Evolutionary conservation across 2,797 vertebrate species (phyloP).

Genomic region (Tadarida brasiliensis): DNA sequence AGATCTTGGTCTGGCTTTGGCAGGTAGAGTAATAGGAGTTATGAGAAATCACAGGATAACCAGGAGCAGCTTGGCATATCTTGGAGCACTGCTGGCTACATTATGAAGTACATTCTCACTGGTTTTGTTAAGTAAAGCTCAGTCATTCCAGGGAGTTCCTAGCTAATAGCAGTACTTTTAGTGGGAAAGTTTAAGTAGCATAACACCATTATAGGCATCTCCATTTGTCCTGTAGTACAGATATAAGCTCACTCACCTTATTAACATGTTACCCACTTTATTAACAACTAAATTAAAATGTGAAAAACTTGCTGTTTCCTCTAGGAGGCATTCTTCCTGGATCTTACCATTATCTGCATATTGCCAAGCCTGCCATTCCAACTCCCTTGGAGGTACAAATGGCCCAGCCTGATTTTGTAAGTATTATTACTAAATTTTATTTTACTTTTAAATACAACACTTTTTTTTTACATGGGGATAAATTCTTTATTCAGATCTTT

Average conservation of each 20-base stretch:
- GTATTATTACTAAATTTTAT: conserved; percentile 77
- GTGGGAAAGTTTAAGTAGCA: not conserved
- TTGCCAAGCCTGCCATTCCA: conserved; percentile 90
- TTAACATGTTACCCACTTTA: not conserved
- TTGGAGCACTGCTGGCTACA: not conserved
- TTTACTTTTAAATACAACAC: not conserved
- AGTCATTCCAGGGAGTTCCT: not conserved
- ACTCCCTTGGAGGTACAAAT: conserved; percentile 76
- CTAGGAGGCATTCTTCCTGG: conserved; percentile 94
- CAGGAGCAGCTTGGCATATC: not conserved
- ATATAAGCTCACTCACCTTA: not conserved
- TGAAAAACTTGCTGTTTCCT: not conserved
- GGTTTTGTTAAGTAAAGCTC: not conserved
- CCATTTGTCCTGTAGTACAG: not conserved
- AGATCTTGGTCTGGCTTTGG: not conserved
- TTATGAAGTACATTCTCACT: not conserved
- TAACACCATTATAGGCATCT: not conserved
- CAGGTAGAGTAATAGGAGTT: not conserved
- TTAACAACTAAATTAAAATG: conserved; percentile 28
- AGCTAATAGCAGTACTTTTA: not conserved
- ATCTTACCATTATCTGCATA: conserved; percentile 92
- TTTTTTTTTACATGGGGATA: not conserved
- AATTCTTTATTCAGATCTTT: conserved; percentile 15
- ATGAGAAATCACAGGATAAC: not conserved
- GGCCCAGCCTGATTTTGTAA: conserved; percentile 84